Percentiles rank a stretch among this genome's conserved stretches.
Evolutionary conservation across 30 jellyfish, hydroid and myxozoan genomes (phyloP).

Genomic region (Sanderia malayensis): DNA sequence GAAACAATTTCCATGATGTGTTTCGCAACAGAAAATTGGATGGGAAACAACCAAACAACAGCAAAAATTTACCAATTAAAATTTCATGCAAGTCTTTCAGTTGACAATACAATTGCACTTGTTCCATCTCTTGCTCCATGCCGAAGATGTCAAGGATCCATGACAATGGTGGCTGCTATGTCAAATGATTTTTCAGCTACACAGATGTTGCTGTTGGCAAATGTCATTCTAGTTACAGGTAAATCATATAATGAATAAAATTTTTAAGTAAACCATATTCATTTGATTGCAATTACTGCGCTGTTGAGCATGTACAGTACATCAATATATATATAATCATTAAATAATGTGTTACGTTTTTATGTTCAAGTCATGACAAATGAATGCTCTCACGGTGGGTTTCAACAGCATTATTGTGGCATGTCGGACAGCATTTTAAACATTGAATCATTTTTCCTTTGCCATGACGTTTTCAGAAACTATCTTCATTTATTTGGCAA

Average conservation of each 20-base stretch:
- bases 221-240: constrained; percentile 5
- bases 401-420: constrained; percentile 12
- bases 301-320: neutral
- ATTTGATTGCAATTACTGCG: neutral
- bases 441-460: constrained; percentile 29
- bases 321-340: neutral
- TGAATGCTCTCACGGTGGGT: neutral
- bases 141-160: too few species aligned
- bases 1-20: neutral
- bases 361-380: constrained; percentile 4
- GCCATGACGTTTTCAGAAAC: too few species aligned
- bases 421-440: constrained; percentile 14
- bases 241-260: neutral
- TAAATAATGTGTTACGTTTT: neutral
- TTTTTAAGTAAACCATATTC: neutral
- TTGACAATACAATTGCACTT: too few species aligned
- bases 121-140: too few species aligned
- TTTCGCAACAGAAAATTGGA: neutral
- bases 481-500: constrained; percentile 29
- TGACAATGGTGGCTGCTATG: too few species aligned
- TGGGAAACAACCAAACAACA: constrained; percentile 17
- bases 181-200: too few species aligned
- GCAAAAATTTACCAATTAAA: constrained; percentile 1
- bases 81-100: too few species aligned
- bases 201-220: neutral